Base-by-base conservation (phyloP, 2,888 invertebrate genomes). In the Euzetes globulus region DNA sequence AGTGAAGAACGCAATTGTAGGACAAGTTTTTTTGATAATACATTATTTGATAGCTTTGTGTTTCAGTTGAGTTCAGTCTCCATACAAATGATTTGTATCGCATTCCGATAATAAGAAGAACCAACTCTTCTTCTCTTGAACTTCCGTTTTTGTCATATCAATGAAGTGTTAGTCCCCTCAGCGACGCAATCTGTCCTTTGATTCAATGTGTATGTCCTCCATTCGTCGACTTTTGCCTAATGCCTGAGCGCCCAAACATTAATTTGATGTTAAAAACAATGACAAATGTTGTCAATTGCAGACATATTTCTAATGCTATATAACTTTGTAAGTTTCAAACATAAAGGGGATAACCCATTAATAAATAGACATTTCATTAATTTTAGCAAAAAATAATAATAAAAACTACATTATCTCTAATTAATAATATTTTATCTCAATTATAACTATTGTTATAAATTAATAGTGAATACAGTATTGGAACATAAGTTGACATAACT, bases 111-210 rank as follows among this genome's bases (percentile, higher is more conserved):
- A 63, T 63, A 63, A 63, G 17, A 33, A 15, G 27, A n/a, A n/a
- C 41, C 41, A 41, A 41, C 41, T 41, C 41, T 41, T 41, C 41
- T 41, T 41, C 41, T 41, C 41, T 33, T 27, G 33, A 63, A 63
- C 63, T 63, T 63, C 63, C 63, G 63, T 63, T 63, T 13, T 15
- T 63, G 63, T 63, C 63, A 63, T 63, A 63, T 63, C 63, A 63
- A 33, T 63, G 63, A 63, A 33, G 63, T 63, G 63, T 37, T 63
- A 17, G 63, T 33, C n/a, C 63, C 37, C 37, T 37, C 37, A 19
- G 7, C 37, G 13, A 0, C 2, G 7, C 29, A 27, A 37, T 63
- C 13, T 63, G 63, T 63, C 33, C 27, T 15, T 29, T 37, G 33
- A 7, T 17, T 27, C 33, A 60, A 22, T 60, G 9, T 22, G 25